A percentile compares a stretch with the other conserved stretches of the same genome.
These are phyloP conservation scores for Callocephalon fimbriatum DNA, from an alignment of 2,113 vertebrate species.

Conservation along the genomic window DNA sequence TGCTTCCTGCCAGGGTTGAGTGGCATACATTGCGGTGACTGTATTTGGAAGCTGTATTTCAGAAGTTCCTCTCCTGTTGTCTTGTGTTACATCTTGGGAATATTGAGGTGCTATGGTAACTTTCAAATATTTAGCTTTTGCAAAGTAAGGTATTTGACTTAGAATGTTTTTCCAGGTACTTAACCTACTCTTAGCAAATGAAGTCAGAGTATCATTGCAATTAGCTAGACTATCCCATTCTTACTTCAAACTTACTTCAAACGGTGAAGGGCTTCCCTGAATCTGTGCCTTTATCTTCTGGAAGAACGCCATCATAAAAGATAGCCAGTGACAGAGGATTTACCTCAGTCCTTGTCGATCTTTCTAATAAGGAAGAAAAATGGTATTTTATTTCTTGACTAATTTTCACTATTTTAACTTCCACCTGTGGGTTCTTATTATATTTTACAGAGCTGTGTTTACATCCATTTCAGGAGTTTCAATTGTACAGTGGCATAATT, in stretches of 20 bases:
- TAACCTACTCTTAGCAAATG: constrained; percentile 20
- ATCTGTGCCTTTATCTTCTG: background rate
- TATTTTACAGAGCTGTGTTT: constrained; percentile 14
- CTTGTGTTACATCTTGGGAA: constrained; percentile 64
- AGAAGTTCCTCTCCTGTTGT: constrained; percentile 51
- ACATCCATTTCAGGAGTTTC: constrained; percentile 23
- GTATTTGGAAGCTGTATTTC: background rate
- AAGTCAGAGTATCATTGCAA: constrained; percentile 1
- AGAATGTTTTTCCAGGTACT: constrained; percentile 67
- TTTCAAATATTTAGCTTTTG: constrained; percentile 70
- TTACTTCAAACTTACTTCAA: background rate
- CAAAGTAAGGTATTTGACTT: constrained; percentile 66
- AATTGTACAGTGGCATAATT: constrained; percentile 32
- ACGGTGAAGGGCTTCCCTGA: background rate
- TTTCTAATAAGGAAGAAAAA: constrained; percentile 22
- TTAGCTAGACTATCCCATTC: background rate
- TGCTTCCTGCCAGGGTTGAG: background rate
- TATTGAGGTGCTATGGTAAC: constrained; percentile 68
- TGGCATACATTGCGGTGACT: fast-evolving
- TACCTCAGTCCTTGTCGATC: constrained; percentile 1
- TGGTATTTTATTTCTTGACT: background rate
- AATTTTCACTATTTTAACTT: constrained; percentile 6
- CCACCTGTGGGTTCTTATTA: background rate
- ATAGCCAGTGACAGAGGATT: background rate
- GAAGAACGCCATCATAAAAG: background rate